Evolutionary conservation across 2,797 vertebrate genomes (phyloP).

Genomic region (Alauda arvensis): DNA sequence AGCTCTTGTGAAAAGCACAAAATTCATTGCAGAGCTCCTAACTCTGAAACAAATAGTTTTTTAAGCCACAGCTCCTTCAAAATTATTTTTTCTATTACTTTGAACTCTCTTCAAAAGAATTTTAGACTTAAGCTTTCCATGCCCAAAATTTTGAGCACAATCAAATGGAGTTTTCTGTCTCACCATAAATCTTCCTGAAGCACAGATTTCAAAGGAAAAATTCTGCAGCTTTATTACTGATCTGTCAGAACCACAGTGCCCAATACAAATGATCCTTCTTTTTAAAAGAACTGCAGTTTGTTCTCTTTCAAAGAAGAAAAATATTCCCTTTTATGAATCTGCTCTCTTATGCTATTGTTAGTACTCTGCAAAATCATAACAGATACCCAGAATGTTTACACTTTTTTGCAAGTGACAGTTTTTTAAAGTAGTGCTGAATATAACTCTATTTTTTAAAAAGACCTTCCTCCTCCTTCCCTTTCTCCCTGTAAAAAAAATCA

Average conservation of each 20-base stretch:
- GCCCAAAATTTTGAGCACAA: constrained; percentile 9
- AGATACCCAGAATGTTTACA: neutral
- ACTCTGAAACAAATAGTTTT: constrained; percentile 15
- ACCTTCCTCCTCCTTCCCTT: neutral
- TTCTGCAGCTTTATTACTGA: constrained; percentile 1
- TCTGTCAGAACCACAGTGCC: neutral
- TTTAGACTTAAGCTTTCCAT: constrained; percentile 6
- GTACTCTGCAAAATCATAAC: neutral
- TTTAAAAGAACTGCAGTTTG: neutral
- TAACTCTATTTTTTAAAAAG: neutral
- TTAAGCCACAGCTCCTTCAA: neutral
- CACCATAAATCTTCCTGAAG: constrained; percentile 1
- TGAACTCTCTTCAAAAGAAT: constrained; percentile 17
- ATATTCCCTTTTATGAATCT: neutral
- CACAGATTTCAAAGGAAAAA: constrained; percentile 18
- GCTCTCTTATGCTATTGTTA: neutral
- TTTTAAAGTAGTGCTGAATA: neutral
- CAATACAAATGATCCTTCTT: neutral
- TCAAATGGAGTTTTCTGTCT: neutral
- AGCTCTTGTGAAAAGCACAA: neutral
- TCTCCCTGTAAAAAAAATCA: neutral
- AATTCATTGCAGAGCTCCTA: neutral
- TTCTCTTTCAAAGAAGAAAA: neutral
- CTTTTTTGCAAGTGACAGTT: neutral
- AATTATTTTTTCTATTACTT: constrained; percentile 21